phyloP scores from a whole-genome alignment of 2,113 vertebrate genomes.

The Urocynchramus pylzowi region DNA sequence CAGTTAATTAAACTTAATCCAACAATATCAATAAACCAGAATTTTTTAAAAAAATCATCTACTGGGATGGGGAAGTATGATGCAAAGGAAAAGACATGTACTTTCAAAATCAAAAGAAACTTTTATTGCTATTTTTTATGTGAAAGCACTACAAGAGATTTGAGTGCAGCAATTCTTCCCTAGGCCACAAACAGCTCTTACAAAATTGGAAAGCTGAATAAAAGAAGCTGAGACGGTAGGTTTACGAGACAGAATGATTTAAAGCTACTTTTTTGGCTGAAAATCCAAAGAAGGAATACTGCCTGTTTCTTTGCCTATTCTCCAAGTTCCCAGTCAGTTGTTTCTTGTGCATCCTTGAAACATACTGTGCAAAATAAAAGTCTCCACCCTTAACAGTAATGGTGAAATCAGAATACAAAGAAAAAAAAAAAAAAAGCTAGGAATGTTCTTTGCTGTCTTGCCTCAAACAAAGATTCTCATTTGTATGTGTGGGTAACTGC shows the following conservation, averaged over 20 bases:
- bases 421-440: background rate
- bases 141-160: background rate
- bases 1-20: background rate
- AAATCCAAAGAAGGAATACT: background rate
- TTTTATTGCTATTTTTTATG: background rate
- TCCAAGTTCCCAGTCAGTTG: background rate
- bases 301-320: background rate
- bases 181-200: background rate
- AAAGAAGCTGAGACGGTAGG: background rate
- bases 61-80: background rate
- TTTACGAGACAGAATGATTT: background rate
- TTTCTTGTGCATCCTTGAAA: background rate
- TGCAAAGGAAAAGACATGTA: background rate
- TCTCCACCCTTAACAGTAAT: background rate
- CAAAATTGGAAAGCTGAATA: background rate
- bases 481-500: background rate
- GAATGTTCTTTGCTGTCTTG: background rate
- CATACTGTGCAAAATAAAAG: background rate
- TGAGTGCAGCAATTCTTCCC: background rate
- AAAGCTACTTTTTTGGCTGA: background rate
- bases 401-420: background rate
- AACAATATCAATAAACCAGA: background rate
- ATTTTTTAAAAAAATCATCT: background rate
- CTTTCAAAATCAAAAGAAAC: background rate
- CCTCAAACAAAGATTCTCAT: background rate